Percentiles rank a stretch among this genome's conserved stretches.
Conservation (phyloP, 92 coral and sea anemone species). For the Anthopleura xanthogrammica region DNA sequence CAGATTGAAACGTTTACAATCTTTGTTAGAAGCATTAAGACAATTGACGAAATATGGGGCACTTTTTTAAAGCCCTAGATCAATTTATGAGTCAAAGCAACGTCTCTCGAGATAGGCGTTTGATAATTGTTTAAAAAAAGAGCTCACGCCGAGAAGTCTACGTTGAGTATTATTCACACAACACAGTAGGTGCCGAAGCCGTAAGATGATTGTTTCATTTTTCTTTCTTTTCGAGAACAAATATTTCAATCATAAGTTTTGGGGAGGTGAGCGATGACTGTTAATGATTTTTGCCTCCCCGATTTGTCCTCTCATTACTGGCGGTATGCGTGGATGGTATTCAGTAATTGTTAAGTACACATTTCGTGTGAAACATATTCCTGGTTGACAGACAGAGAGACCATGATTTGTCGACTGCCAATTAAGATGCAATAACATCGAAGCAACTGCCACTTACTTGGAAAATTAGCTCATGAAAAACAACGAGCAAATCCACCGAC, state of each 20-base stretch:
- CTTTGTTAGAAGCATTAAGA: background rate
- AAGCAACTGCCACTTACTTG: constrained; percentile 7
- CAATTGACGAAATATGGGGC: background rate
- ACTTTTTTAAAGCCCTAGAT: background rate
- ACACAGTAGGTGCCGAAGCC: constrained; percentile 1
- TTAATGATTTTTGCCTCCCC: background rate
- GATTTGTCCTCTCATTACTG: constrained; percentile 7
- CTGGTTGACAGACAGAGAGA: constrained; percentile 26
- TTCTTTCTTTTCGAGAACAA: background rate
- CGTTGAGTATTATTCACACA: background rate
- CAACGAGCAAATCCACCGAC: background rate
- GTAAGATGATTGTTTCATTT: background rate
- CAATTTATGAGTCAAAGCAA: background rate
- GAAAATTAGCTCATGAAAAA: constrained; percentile 23
- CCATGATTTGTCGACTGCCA: constrained; percentile 35
- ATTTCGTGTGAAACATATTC: constrained; percentile 20
- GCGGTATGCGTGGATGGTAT: constrained; percentile 1
- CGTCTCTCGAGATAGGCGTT: background rate
- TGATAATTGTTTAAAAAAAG: background rate
- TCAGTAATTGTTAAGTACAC: constrained; percentile 19
- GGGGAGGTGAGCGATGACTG: background rate
- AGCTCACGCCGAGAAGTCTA: background rate
- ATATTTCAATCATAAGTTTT: constrained; percentile 2
- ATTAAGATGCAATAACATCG: constrained; percentile 24
- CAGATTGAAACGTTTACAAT: background rate